Evolutionary conservation across 1,140 invertebrate genomes (phyloP).

Genomic region (Lepidurus arcticus): DNA sequence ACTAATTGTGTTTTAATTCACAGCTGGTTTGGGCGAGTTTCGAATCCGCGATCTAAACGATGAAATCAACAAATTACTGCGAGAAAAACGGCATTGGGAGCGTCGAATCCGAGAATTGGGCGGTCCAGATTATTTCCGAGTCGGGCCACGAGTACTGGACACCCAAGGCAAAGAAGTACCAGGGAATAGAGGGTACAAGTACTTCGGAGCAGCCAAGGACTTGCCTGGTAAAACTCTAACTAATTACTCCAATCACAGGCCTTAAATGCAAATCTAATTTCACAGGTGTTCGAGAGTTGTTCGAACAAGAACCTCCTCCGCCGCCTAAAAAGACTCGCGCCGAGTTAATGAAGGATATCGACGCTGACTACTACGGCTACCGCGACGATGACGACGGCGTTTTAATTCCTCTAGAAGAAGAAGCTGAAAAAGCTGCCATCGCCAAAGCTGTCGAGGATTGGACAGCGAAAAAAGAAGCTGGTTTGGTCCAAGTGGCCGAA

Average conservation of each 20-base stretch:
- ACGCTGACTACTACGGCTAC: slow-evolving; percentile 98
- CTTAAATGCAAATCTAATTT: slow-evolving; percentile 26
- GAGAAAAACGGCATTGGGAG: slow-evolving; percentile 97
- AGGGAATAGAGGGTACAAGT: slow-evolving; percentile 97
- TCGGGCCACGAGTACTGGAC: slow-evolving; percentile 90
- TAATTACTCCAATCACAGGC: neutral
- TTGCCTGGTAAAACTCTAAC: slow-evolving; percentile 61
- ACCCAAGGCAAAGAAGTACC: slow-evolving; percentile 95
- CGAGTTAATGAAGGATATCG: slow-evolving; percentile 95
- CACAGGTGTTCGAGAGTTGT: slow-evolving; percentile 85
- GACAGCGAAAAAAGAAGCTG: slow-evolving; percentile 46
- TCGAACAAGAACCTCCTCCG: slow-evolving; percentile 89
- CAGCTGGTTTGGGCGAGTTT: slow-evolving; percentile 95
- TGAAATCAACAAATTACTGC: slow-evolving; percentile 95
- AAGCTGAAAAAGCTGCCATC: slow-evolving; percentile 62
- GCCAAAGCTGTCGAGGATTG: slow-evolving; percentile 46
- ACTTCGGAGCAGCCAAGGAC: slow-evolving; percentile 98
- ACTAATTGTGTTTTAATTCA: slow-evolving; percentile 39
- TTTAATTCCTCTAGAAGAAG: slow-evolving; percentile 77
- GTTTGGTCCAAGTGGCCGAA: slow-evolving; percentile 36
- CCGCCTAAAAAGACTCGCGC: slow-evolving; percentile 84
- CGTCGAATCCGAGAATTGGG: slow-evolving; percentile 90
- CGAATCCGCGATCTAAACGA: slow-evolving; percentile 96
- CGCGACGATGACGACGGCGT: slow-evolving; percentile 97
- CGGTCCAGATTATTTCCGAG: slow-evolving; percentile 87